Evolutionary conservation across 35 echinoderm and acorn worm genomes (phyloP).

Genomic region (Diadema setosum): DNA sequence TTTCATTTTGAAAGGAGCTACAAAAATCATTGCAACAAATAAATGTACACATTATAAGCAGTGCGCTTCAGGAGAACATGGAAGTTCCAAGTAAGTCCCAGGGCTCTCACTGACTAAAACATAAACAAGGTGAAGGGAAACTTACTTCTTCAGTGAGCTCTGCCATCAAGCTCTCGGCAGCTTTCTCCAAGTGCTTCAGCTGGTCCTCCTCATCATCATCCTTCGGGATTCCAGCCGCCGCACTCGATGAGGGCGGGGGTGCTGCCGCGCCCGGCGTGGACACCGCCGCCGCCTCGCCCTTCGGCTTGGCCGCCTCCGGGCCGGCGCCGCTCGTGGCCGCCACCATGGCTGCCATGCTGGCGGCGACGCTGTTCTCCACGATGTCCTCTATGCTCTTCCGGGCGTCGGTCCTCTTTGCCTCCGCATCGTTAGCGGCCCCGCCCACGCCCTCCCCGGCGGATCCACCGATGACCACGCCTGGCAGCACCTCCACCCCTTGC

Average conservation of each 20-base stretch:
- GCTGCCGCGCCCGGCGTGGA: background rate
- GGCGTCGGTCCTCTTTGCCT: background rate
- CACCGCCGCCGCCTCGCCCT: background rate
- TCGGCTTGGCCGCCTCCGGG: background rate
- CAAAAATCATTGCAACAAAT: too few relatives aligned
- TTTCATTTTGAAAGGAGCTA: too few relatives aligned
- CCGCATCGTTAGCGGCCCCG: background rate
- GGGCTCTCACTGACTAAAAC: too few relatives aligned
- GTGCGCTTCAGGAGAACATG: too few relatives aligned
- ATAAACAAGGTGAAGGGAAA: background rate
- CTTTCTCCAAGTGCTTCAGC: constrained; percentile 84
- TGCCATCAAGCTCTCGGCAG: constrained; percentile 83
- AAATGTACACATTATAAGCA: too few relatives aligned
- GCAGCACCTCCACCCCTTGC: background rate
- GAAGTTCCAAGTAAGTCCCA: too few relatives aligned
- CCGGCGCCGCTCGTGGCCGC: background rate
- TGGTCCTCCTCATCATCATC: constrained; percentile 80
- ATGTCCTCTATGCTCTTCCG: constrained; percentile 12
- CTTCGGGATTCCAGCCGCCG: background rate
- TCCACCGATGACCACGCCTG: background rate
- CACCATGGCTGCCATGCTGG: background rate
- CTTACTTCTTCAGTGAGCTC: constrained; percentile 66
- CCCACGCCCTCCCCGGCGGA: background rate
- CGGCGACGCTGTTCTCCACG: background rate
- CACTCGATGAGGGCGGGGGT: background rate